These are phyloP conservation scores for Urophycis tenuis DNA, from an alignment of 2,797 vertebrate genomes.

Conservation along the genomic window DNA sequence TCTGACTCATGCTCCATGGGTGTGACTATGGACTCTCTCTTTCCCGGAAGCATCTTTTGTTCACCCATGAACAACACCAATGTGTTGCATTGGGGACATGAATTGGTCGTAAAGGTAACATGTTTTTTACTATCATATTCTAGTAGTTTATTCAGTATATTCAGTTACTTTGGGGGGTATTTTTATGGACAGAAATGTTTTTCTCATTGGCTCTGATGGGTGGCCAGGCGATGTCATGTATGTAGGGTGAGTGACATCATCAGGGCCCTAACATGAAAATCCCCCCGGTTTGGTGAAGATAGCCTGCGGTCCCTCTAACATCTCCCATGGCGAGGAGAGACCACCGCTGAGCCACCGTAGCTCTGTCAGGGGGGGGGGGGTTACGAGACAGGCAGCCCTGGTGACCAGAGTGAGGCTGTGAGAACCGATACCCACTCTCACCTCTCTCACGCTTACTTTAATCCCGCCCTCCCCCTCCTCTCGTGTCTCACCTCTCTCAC, in stretches of 20 bases:
- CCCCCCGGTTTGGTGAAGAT: not conserved
- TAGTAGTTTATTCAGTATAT: too few relatives aligned
- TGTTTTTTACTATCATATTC: too few relatives aligned
- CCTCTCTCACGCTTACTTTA: constrained; percentile 30
- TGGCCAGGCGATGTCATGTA: not conserved
- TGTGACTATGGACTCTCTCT: too few relatives aligned
- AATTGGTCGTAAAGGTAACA: too few relatives aligned
- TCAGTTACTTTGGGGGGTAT: too few relatives aligned
- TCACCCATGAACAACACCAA: too few relatives aligned
- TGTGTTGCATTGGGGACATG: too few relatives aligned
- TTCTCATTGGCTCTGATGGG: not conserved
- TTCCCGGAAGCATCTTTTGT: too few relatives aligned
- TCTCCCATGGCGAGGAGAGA: not conserved
- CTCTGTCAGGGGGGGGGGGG: too few relatives aligned
- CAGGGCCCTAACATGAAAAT: not conserved
- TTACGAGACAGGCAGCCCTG: constrained; percentile 2
- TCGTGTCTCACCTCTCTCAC: constrained; percentile 38
- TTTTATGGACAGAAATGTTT: not conserved
- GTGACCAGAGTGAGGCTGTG: constrained; percentile 28
- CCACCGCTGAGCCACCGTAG: not conserved
- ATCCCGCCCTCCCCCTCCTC: constrained; percentile 30
- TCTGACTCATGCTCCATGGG: too few relatives aligned
- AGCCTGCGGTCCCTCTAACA: not conserved
- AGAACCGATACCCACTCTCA: constrained; percentile 31
- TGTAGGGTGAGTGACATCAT: not conserved